phyloP scores from a whole-genome alignment of 2,113 vertebrate genomes.

The Chloebia gouldiae region DNA sequence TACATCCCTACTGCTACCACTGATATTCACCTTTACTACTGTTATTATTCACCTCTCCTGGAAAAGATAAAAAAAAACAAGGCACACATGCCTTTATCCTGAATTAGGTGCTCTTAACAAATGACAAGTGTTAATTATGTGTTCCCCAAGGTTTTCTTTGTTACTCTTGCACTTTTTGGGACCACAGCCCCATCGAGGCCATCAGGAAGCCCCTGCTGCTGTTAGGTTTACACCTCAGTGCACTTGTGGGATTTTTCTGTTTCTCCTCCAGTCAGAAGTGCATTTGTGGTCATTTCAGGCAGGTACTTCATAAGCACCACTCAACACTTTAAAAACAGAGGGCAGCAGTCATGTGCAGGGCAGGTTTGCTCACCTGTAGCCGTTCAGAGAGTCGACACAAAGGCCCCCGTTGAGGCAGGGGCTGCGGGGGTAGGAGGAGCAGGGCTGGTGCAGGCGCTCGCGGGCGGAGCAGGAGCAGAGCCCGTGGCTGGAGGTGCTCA shows the following conservation, averaged over 20 bases:
- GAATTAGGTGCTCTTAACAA: not conserved
- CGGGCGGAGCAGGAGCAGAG: slow-evolving; percentile 74
- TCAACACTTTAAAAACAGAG: accelerated
- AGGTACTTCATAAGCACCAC: not conserved
- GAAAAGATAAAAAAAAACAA: not conserved
- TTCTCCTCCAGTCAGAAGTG: not conserved
- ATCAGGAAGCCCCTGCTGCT: not conserved
- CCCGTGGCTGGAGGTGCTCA: slow-evolving; percentile 61
- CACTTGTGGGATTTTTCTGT: not conserved
- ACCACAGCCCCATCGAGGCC: not conserved
- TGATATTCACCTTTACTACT: not conserved
- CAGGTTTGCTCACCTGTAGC: slow-evolving; percentile 81
- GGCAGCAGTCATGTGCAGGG: accelerated
- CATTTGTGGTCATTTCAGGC: not conserved
- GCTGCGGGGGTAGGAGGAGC: slow-evolving; percentile 76
- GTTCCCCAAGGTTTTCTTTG: not conserved
- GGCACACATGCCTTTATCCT: not conserved
- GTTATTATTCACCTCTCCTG: not conserved
- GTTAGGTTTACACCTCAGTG: not conserved
- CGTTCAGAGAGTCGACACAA: slow-evolving; percentile 80
- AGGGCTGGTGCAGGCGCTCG: slow-evolving; percentile 78
- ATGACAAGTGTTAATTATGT: not conserved
- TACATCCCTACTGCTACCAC: not conserved
- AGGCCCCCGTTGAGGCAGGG: slow-evolving; percentile 85
- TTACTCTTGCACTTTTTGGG: not conserved